These are phyloP conservation scores for Drosophila austrosaltans DNA, from an alignment of 2,888 invertebrate species.

Conservation along the genomic window DNA sequence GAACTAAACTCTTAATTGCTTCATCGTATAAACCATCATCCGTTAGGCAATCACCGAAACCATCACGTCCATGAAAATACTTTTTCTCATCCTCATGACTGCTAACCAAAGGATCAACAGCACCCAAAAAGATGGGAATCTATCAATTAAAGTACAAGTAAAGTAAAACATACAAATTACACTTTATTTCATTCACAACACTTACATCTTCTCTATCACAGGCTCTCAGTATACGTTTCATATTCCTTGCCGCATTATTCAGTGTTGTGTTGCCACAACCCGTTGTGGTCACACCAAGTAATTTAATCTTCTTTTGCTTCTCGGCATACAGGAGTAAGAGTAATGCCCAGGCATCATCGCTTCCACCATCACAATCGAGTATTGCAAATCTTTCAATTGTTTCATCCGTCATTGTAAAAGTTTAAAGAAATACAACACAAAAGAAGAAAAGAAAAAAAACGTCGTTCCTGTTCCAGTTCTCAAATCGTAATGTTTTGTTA, in stretches of 20 bases:
- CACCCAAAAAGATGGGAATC: slow-evolving; percentile 90
- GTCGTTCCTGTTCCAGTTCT: not conserved
- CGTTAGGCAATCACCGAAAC: slow-evolving; percentile 85
- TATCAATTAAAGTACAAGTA: slow-evolving; percentile 66
- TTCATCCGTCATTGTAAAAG: not conserved
- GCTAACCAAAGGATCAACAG: slow-evolving; percentile 83
- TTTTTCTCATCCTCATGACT: slow-evolving; percentile 81
- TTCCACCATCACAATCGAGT: slow-evolving; percentile 87
- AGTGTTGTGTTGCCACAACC: slow-evolving; percentile 89
- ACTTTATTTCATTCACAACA: slow-evolving; percentile 33
- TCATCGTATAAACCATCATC: slow-evolving; percentile 1
- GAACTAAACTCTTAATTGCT: slow-evolving; percentile 82
- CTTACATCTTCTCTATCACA: slow-evolving; percentile 87
- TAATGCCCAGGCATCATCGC: slow-evolving; percentile 87
- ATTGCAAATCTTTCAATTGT: slow-evolving; percentile 81
- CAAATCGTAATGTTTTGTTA: not conserved
- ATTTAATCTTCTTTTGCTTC: slow-evolving; percentile 55
- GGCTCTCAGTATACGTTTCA: slow-evolving; percentile 87
- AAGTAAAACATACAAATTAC: not conserved
- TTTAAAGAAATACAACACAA: no score
- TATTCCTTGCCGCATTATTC: slow-evolving; percentile 88
- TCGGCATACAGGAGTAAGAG: slow-evolving; percentile 86
- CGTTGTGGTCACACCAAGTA: slow-evolving; percentile 89
- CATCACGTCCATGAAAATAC: slow-evolving; percentile 88
- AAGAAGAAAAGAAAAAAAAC: not conserved